A percentile compares a stretch with the other conserved stretches of the same genome.
Conservation (phyloP, 2,888 invertebrate genomes). For the Trachelus stipa region DNA sequence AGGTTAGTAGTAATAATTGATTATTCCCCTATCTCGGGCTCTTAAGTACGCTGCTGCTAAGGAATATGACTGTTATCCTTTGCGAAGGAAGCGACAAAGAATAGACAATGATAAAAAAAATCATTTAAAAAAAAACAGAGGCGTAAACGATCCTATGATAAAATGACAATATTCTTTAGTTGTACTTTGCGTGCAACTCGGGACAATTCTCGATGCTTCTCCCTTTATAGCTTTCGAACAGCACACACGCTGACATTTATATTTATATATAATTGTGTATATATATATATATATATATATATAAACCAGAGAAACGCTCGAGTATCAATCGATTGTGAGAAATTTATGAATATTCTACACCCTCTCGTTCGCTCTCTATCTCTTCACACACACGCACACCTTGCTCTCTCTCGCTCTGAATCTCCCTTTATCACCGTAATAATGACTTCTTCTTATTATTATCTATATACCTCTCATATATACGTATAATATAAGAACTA, state of each 20-base stretch:
- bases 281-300: not conserved
- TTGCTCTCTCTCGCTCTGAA: not conserved
- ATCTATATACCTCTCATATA: slow-evolving; percentile 36
- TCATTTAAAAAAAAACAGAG: not conserved
- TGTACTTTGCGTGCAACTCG: not conserved
- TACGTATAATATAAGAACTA: slow-evolving; percentile 51
- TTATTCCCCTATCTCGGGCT: not conserved
- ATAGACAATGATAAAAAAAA: not conserved
- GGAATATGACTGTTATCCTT: not conserved
- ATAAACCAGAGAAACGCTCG: not conserved
- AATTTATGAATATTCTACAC: not conserved
- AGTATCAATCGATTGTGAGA: not conserved
- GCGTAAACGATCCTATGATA: not conserved
- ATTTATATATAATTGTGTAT: not conserved
- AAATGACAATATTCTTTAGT: not conserved
- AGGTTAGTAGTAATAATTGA: slow-evolving; percentile 29
- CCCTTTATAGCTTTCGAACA: not conserved
- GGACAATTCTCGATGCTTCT: not conserved
- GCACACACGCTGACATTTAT: not conserved
- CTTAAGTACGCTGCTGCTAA: not conserved
- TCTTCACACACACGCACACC: not conserved
- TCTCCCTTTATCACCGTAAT: not conserved
- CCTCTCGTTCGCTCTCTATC: not conserved
- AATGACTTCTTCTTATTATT: slow-evolving; percentile 7
- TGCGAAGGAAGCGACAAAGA: not conserved